Percentiles rank a stretch among this genome's conserved stretches.
Evolutionary conservation across 2,797 vertebrate species (phyloP).

Genomic region (Sebastes cheni): DNA sequence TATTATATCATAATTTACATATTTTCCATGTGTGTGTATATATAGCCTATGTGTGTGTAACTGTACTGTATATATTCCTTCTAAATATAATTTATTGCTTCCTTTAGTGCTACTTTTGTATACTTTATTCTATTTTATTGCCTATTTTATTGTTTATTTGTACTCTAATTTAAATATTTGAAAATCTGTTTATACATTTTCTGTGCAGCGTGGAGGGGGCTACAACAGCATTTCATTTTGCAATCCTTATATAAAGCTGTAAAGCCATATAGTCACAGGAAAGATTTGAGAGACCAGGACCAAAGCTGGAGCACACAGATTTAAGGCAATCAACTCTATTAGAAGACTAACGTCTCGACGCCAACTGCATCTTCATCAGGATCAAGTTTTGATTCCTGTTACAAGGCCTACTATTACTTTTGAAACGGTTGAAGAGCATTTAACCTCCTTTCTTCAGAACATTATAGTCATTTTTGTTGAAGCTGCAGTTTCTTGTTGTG

Average conservation of each 20-base stretch:
- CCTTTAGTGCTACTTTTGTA: background rate
- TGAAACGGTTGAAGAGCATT: too few relatives aligned
- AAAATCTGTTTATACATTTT: background rate
- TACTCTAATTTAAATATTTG: background rate
- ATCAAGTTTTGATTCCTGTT: too few relatives aligned
- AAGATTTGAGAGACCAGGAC: too few relatives aligned
- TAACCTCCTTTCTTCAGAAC: too few relatives aligned
- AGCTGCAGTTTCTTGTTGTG: background rate
- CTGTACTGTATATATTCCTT: background rate
- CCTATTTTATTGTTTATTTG: background rate
- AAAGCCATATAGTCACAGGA: background rate
- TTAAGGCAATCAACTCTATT: too few relatives aligned
- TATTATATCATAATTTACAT: background rate
- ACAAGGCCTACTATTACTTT: too few relatives aligned
- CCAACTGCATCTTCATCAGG: too few relatives aligned
- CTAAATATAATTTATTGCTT: background rate
- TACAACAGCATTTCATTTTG: background rate
- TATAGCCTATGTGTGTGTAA: background rate
- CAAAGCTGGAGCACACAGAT: too few relatives aligned
- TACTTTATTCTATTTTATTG: background rate
- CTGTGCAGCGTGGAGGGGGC: too few relatives aligned
- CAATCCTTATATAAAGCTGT: background rate
- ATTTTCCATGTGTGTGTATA: background rate
- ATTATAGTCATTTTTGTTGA: background rate
- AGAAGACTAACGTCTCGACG: rapidly evolving